Percentiles rank a stretch among this genome's conserved stretches.
Conservation (phyloP, 1,140 invertebrate genomes). For the Sitobion miscanthi region DNA sequence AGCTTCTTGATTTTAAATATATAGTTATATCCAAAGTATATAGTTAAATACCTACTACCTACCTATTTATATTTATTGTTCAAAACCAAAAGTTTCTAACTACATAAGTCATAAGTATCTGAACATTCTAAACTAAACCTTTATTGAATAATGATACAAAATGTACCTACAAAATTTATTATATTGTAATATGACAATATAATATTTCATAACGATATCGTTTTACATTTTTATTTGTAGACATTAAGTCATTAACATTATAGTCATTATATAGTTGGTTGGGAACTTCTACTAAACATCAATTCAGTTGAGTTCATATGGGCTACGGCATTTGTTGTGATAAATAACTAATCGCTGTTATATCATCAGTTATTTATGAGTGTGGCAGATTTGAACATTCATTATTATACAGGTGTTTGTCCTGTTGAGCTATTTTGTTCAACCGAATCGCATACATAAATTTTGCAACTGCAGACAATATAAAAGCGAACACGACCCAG, state of each 20-base stretch:
- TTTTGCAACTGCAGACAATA: conserved; percentile 49
- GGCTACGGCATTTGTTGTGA: not conserved
- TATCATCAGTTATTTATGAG: not conserved
- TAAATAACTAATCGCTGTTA: conserved; percentile 16
- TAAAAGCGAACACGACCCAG: conserved; percentile 35
- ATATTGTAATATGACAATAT: not conserved
- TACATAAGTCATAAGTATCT: not conserved
- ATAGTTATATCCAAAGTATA: not conserved
- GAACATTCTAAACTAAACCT: not conserved
- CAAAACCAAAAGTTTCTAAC: not conserved
- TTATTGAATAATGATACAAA: not conserved
- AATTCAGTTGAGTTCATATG: not conserved
- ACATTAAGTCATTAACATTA: not conserved
- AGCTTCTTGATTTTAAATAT: not conserved
- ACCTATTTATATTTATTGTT: not conserved
- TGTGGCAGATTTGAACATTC: conserved; percentile 2
- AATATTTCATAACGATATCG: not conserved
- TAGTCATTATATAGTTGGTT: not conserved
- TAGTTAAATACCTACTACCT: not conserved
- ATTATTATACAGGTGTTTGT: conserved; percentile 17
- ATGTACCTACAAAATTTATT: not conserved
- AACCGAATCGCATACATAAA: conserved; percentile 4
- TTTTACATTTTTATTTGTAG: not conserved
- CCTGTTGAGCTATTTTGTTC: conserved; percentile 47
- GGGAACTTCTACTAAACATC: not conserved